phyloP scores from a whole-genome alignment of 2,888 invertebrate genomes.

The Platycheirus rosarum region DNA sequence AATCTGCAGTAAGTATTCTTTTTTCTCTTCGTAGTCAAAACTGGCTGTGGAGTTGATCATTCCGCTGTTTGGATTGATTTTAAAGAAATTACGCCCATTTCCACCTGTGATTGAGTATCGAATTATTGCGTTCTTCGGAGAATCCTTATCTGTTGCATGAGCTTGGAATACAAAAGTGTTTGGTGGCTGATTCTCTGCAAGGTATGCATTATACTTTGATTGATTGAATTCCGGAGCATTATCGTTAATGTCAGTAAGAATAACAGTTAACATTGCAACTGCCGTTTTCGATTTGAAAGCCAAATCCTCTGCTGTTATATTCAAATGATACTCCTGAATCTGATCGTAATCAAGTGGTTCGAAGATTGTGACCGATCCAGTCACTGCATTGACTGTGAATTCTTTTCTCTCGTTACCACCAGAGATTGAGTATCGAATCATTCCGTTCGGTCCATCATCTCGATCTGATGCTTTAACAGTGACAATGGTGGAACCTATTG shows the following conservation, averaged over 20 bases:
- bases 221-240: slow-evolving; percentile 94
- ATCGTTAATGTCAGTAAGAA: slow-evolving; percentile 95
- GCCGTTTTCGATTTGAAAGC: slow-evolving; percentile 91
- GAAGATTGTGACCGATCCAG: slow-evolving; percentile 91
- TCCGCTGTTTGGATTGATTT: slow-evolving; percentile 90
- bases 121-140: slow-evolving; percentile 92
- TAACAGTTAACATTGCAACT: slow-evolving; percentile 91
- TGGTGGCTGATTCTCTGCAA: slow-evolving; percentile 91
- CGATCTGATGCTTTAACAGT: slow-evolving; percentile 93
- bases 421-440: slow-evolving; percentile 92
- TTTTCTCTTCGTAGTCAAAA: slow-evolving; percentile 94
- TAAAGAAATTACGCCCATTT: slow-evolving; percentile 89
- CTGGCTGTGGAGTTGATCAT: slow-evolving; percentile 88
- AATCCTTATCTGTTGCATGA: slow-evolving; percentile 92
- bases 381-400: slow-evolving; percentile 90
- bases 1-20: slow-evolving; percentile 88
- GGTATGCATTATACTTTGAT: slow-evolving; percentile 88
- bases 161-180: slow-evolving; percentile 90
- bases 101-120: slow-evolving; percentile 92
- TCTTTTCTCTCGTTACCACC: slow-evolving; percentile 91
- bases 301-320: slow-evolving; percentile 93
- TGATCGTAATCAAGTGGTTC: slow-evolving; percentile 93
- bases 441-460: slow-evolving; percentile 95
- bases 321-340: slow-evolving; percentile 91
- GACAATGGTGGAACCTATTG: slow-evolving; percentile 91